Evolutionary conservation across 2,888 invertebrate genomes (phyloP).

Genomic region (Timema podura): DNA sequence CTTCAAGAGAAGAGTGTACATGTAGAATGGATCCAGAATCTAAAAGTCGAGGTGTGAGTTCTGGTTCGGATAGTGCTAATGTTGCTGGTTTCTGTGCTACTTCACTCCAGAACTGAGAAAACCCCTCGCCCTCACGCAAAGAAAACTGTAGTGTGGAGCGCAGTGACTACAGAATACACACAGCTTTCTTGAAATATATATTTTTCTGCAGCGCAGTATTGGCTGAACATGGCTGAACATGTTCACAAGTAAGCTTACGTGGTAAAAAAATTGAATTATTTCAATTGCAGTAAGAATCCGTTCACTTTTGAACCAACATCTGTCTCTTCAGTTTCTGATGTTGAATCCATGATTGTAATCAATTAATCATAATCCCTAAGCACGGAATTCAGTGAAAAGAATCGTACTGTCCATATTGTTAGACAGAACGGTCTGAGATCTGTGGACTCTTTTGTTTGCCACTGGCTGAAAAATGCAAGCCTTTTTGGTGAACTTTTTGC

Average conservation of each 20-base stretch:
- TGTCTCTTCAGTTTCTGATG: background rate
- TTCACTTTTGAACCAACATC: background rate
- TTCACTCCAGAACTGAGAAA: background rate
- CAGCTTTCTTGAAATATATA: background rate
- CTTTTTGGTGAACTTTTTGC: background rate
- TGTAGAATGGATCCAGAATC: background rate
- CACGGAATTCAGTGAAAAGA: background rate
- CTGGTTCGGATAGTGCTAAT: background rate
- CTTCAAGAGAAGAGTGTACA: no score
- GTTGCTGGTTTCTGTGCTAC: background rate
- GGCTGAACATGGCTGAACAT: background rate
- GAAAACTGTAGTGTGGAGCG: background rate
- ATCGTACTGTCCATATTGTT: background rate
- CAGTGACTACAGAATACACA: conserved; percentile 1
- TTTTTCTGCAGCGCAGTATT: background rate
- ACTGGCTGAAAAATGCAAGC: no score
- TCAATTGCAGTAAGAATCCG: background rate
- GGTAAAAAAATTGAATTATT: background rate
- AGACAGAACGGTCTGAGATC: background rate
- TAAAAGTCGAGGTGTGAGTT: background rate
- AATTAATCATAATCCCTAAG: background rate
- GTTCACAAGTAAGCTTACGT: background rate
- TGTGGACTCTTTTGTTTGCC: no score
- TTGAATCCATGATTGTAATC: background rate
- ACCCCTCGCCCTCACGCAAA: background rate